These are phyloP conservation scores for Urechis unicinctus DNA, from an alignment of 2,888 invertebrate genomes.

Conservation along the genomic window DNA sequence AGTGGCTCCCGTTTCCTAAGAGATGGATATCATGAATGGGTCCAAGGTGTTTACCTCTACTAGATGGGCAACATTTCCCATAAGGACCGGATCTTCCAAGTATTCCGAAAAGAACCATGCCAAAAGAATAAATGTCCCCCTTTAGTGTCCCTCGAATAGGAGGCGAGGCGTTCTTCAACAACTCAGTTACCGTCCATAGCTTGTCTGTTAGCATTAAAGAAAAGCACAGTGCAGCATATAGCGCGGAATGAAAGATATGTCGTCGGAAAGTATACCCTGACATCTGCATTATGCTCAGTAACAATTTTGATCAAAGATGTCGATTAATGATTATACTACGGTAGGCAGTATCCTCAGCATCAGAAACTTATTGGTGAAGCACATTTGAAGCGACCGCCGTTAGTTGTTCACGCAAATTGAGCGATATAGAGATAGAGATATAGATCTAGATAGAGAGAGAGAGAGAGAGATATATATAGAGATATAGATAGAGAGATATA, in stretches of 20 bases:
- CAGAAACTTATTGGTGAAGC: constrained; percentile 57
- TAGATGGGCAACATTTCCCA: too few relatives aligned
- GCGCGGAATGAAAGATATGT: too few relatives aligned
- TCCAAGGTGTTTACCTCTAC: too few relatives aligned
- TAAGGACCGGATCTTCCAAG: constrained; percentile 46
- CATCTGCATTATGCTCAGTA: too few relatives aligned
- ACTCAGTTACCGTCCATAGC: constrained; percentile 94
- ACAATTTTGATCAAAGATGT: too few relatives aligned
- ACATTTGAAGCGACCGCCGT: constrained; percentile 97
- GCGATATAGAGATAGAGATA: constrained; percentile 85
- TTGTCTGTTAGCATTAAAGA: constrained; percentile 55
- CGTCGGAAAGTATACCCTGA: too few relatives aligned
- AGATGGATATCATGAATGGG: too few relatives aligned
- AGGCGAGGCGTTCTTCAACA: constrained; percentile 15
- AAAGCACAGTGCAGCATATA: too few relatives aligned
- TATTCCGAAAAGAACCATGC: constrained; percentile 53
- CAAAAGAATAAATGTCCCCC: constrained; percentile 62
- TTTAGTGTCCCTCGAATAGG: constrained; percentile 65
- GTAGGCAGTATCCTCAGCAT: constrained; percentile 33
- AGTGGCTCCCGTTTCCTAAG: too few relatives aligned
- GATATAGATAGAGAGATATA: too few relatives aligned
- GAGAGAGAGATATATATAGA: too few relatives aligned
- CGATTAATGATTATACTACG: too few relatives aligned
- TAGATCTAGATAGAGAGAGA: constrained; percentile 52
- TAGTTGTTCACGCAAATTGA: constrained; percentile 98